phyloP scores from a whole-genome alignment of 37 sponge, comb jelly and placozoan genomes.

The Chondrilla cf. caribensis region DNA sequence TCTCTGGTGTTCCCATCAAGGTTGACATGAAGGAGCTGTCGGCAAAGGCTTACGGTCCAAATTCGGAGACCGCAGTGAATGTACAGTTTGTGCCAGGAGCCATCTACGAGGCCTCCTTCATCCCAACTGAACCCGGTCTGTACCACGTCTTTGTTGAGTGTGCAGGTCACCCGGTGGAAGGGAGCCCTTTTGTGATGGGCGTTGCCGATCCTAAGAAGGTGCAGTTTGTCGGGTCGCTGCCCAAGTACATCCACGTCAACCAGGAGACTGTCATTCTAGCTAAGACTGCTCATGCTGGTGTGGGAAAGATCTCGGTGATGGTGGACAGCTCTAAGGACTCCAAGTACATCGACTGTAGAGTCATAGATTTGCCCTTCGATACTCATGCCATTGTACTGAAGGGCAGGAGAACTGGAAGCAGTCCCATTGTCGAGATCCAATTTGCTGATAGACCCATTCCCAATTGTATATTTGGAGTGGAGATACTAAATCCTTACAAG shows the following conservation, averaged over 20 bases:
- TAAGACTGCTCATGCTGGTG: slow-evolving; percentile 69
- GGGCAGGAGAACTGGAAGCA: slow-evolving; percentile 9
- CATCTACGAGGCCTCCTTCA: slow-evolving; percentile 46
- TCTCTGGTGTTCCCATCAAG: slow-evolving; percentile 41
- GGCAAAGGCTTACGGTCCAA: slow-evolving; percentile 68
- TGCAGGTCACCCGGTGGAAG: slow-evolving; percentile 51
- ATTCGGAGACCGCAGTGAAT: slow-evolving; percentile 47
- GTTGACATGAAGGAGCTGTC: slow-evolving; percentile 30
- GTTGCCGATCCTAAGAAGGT: slow-evolving; percentile 42
- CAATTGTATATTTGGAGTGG: slow-evolving; percentile 41
- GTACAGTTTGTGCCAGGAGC: slow-evolving; percentile 22
- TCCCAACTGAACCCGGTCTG: slow-evolving; percentile 66
- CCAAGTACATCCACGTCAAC: slow-evolving; percentile 25
- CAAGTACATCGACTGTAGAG: slow-evolving; percentile 19
- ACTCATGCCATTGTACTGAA: slow-evolving; percentile 43
- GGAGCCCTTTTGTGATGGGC: slow-evolving; percentile 50
- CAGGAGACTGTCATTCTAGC: slow-evolving; percentile 37
- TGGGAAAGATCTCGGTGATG: slow-evolving; percentile 47
- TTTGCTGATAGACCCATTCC: slow-evolving; percentile 67
- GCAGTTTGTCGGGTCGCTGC: slow-evolving; percentile 22
- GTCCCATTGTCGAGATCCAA: slow-evolving; percentile 28
- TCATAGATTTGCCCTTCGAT: slow-evolving; percentile 31
- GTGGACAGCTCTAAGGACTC: slow-evolving; percentile 22
- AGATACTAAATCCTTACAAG: slow-evolving; percentile 66
- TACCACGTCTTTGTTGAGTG: slow-evolving; percentile 79